Percentiles rank a stretch among this genome's conserved stretches.
Conservation (phyloP, 2,113 vertebrate genomes). For the Octodon degus region DNA sequence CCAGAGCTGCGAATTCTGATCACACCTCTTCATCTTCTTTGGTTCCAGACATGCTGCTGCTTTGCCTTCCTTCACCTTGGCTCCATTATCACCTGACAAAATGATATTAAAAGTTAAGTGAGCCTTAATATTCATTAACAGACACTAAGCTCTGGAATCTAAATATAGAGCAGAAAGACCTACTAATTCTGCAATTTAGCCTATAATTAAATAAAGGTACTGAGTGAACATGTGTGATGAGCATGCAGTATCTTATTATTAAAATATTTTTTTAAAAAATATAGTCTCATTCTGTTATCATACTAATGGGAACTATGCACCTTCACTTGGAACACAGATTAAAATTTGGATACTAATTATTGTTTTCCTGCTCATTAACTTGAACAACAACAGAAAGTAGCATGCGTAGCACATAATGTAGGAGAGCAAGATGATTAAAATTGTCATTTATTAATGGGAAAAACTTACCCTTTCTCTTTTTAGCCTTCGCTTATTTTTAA, state of each 20-base stretch:
- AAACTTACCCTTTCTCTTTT: background rate
- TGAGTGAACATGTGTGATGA: background rate
- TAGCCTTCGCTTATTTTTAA: background rate
- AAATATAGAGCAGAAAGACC: background rate
- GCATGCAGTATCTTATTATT: background rate
- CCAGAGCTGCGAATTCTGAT: background rate
- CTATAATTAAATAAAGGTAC: background rate
- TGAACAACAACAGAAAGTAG: constrained; percentile 42
- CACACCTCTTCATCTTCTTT: background rate
- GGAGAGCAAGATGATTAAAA: background rate
- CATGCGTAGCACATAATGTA: background rate
- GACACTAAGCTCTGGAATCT: background rate
- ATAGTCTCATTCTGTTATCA: background rate
- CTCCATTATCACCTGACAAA: constrained; percentile 8
- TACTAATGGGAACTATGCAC: background rate
- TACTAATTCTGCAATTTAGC: background rate
- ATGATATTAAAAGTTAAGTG: constrained; percentile 2
- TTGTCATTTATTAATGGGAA: background rate
- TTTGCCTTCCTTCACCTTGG: background rate
- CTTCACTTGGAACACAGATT: background rate
- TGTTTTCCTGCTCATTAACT: constrained; percentile 1
- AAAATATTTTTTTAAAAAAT: constrained; percentile 44
- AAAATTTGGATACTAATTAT: background rate
- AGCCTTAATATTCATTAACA: constrained; percentile 10
- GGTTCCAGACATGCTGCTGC: background rate